Evolutionary conservation across 2,888 invertebrate genomes (phyloP), one percentile per base, ranked within the genome.

Genomic region (Heliconius ismenius): DNA sequence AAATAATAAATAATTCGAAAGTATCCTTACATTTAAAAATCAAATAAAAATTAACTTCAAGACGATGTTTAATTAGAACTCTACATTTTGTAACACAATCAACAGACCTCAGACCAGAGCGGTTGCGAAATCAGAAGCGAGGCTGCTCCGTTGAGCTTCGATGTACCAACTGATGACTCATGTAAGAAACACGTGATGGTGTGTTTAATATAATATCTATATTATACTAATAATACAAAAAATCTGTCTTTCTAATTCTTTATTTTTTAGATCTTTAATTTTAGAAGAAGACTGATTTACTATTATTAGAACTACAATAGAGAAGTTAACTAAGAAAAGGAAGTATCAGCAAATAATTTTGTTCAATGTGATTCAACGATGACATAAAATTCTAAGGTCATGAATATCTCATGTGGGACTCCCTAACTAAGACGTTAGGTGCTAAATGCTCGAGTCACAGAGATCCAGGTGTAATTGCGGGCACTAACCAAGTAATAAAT

Each of bases 151-250:
- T 24, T 32, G 11, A 28, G n/a, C 69, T 70, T 32, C 54, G 7
- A 54, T 70, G 69, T 28, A 58, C 28, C 69, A 70, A 70, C 28
- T n/a, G 11, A 70, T 70, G 69, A 58, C 32, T 70, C 69, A 54
- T 32, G 11, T 13, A 10, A n/a, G 49, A n/a, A 54, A 54, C 32
- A 32, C n/a, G 69, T 32, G 32, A 28, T 13, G 13, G 6, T 32
- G 4, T 65, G n/a, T 24, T 36, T 28, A 21, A 28, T n/a, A 6
- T 11, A 36, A 21, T 36, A 32, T 36, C 21, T n/a, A n/a, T 21
- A 58, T 3, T n/a, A 18, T 6, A 39, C 39, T 39, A 49, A 18
- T 6, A 6, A 49, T 49, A 21, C 18, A 49, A 49, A 49, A 7
- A 49, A 21, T 49, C 7, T 21, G 7, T 49, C 18, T 6, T 6